These are phyloP conservation scores for Habrosyne pyritoides DNA, from an alignment of 2,888 invertebrate genomes.

Conservation along the genomic window DNA sequence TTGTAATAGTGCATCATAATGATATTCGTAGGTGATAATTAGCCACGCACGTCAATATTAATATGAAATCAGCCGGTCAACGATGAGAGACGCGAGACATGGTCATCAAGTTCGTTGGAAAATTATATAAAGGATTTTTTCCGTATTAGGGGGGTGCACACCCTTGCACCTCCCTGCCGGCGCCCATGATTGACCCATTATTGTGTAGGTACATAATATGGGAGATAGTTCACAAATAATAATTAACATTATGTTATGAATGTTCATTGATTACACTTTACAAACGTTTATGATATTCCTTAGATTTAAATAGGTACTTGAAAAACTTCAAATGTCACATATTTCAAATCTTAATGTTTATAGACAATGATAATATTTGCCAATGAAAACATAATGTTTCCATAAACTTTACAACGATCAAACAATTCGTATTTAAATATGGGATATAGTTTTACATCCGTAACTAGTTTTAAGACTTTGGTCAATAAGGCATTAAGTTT, in stretches of 20 bases:
- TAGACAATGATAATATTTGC: conserved; percentile 72
- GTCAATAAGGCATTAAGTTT: conserved; percentile 84
- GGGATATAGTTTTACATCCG: conserved; percentile 71
- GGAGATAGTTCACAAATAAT: neutral
- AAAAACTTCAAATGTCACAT: conserved; percentile 45
- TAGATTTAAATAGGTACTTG: conserved; percentile 52
- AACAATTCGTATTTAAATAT: conserved; percentile 75
- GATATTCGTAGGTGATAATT: too few species aligned
- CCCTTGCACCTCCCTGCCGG: too few species aligned
- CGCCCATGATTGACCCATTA: too few species aligned
- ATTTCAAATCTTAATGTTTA: conserved; percentile 52
- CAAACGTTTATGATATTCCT: conserved; percentile 34
- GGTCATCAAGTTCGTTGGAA: too few species aligned
- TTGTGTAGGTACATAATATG: neutral
- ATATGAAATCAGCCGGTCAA: too few species aligned
- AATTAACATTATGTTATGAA: conserved; percentile 19
- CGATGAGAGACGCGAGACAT: too few species aligned
- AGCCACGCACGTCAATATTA: too few species aligned
- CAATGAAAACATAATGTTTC: conserved; percentile 65
- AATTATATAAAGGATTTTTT: too few species aligned
- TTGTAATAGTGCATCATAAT: too few species aligned
- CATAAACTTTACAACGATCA: conserved; percentile 80
- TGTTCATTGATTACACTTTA: conserved; percentile 44
- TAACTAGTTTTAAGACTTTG: conserved; percentile 84
- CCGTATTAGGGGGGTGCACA: too few species aligned